Percentiles rank a stretch among this genome's conserved stretches.
phyloP scores from a whole-genome alignment of 2,888 invertebrate species.

The Epiperipatus broadwayi region DNA sequence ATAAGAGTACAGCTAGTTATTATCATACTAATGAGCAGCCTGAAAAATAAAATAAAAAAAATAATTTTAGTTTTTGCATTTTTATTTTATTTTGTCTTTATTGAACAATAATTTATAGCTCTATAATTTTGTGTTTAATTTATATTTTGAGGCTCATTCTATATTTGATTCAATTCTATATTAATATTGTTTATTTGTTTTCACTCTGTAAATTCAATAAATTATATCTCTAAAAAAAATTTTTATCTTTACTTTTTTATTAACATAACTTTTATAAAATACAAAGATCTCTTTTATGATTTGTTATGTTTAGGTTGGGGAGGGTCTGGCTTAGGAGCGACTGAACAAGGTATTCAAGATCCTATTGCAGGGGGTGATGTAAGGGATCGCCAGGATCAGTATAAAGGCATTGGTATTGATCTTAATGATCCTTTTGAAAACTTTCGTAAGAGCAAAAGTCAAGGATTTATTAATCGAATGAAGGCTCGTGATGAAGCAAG shows the following conservation, averaged over 20 bases:
- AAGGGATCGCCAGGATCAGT: slow-evolving; percentile 75
- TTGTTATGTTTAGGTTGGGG: slow-evolving; percentile 80
- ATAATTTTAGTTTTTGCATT: too few species aligned
- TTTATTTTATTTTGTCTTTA: too few species aligned
- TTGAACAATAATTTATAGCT: too few species aligned
- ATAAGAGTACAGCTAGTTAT: too few species aligned
- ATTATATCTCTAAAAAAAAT: too few species aligned
- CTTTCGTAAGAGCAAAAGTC: slow-evolving; percentile 86
- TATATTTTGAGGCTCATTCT: too few species aligned
- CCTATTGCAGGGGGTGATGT: slow-evolving; percentile 80
- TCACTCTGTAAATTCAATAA: too few species aligned
- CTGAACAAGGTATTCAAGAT: slow-evolving; percentile 86
- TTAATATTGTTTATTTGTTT: not conserved
- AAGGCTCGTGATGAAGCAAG: slow-evolving; percentile 64
- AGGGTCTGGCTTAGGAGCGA: slow-evolving; percentile 75
- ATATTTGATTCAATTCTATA: too few species aligned
- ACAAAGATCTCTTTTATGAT: not conserved
- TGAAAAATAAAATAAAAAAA: too few species aligned
- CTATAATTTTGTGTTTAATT: too few species aligned
- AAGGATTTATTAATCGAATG: slow-evolving; percentile 83
- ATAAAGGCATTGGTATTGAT: slow-evolving; percentile 82
- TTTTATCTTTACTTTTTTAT: too few species aligned
- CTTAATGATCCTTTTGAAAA: slow-evolving; percentile 89
- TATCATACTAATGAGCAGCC: too few species aligned
- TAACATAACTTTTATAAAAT: slow-evolving; percentile 1